Evolutionary conservation across 2,797 vertebrate species (phyloP).

Genomic region (Syngnathus acus): DNA sequence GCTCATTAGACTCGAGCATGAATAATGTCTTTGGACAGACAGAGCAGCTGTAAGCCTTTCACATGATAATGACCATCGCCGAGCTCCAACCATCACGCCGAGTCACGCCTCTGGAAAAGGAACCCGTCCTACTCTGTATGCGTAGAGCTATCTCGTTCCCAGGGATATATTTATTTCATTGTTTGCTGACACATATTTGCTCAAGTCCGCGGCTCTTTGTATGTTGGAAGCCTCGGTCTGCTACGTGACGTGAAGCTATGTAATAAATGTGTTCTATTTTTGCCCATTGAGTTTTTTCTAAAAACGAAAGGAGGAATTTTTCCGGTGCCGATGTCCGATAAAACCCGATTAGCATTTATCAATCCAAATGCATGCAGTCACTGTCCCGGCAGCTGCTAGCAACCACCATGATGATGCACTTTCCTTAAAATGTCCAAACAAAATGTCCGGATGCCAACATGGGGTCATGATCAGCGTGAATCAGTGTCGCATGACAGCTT

Average conservation of each 20-base stretch:
- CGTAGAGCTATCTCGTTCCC: not conserved
- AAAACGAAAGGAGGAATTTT: not conserved
- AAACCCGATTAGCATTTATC: not conserved
- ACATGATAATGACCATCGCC: constrained; percentile 65
- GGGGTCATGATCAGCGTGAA: not conserved
- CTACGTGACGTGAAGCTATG: not conserved
- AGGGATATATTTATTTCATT: not conserved
- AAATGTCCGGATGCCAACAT: not conserved
- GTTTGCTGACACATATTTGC: not conserved
- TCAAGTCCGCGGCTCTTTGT: constrained; percentile 8
- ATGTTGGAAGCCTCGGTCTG: not conserved
- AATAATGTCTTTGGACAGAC: constrained; percentile 59
- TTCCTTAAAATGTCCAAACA: constrained; percentile 9
- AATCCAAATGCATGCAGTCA: not conserved
- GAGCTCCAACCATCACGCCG: constrained; percentile 15
- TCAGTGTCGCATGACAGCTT: not conserved
- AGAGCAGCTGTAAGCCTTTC: constrained; percentile 66
- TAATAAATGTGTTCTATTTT: not conserved
- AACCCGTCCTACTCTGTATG: not conserved
- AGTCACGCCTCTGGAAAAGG: not conserved
- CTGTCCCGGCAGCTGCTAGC: constrained; percentile 11
- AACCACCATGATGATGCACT: constrained; percentile 38
- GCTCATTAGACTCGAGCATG: constrained; percentile 51
- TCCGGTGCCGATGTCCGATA: not conserved
- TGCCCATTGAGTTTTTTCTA: not conserved